Conservation (phyloP, 2,888 invertebrate species). For the Parthenolecanium corni region DNA sequence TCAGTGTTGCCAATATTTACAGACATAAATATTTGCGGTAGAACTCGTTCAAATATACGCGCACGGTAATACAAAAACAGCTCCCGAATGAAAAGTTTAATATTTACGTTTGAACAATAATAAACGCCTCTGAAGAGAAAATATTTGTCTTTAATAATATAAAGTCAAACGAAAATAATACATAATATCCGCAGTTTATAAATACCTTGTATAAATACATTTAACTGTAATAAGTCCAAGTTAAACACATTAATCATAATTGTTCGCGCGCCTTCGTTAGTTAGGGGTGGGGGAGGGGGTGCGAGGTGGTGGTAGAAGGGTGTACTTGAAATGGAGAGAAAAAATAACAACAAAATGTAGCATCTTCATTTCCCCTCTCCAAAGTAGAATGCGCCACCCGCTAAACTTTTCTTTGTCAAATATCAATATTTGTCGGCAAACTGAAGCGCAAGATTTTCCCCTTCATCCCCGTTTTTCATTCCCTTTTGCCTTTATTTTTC, state of each 20-base stretch:
- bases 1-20: slow-evolving; percentile 27
- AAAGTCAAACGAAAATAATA: slow-evolving; percentile 25
- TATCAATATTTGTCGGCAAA: slow-evolving; percentile 23
- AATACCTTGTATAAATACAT: slow-evolving; percentile 28
- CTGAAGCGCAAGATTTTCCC: slow-evolving; percentile 18
- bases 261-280: slow-evolving; percentile 16
- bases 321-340: neutral
- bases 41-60: neutral
- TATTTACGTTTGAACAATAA: slow-evolving; percentile 26
- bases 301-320: neutral
- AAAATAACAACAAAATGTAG: neutral
- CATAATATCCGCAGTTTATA: slow-evolving; percentile 17
- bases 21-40: slow-evolving; percentile 19
- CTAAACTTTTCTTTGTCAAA: slow-evolving; percentile 16
- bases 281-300: neutral
- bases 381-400: slow-evolving; percentile 14
- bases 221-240: slow-evolving; percentile 28
- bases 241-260: slow-evolving; percentile 28
- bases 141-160: slow-evolving; percentile 25
- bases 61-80: neutral
- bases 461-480: neutral
- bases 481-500: neutral
- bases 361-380: slow-evolving; percentile 1
- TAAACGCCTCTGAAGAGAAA: slow-evolving; percentile 25
- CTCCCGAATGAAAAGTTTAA: slow-evolving; percentile 15